phyloP scores from a whole-genome alignment of 1,140 invertebrate genomes.

The Mamestra configurata region DNA sequence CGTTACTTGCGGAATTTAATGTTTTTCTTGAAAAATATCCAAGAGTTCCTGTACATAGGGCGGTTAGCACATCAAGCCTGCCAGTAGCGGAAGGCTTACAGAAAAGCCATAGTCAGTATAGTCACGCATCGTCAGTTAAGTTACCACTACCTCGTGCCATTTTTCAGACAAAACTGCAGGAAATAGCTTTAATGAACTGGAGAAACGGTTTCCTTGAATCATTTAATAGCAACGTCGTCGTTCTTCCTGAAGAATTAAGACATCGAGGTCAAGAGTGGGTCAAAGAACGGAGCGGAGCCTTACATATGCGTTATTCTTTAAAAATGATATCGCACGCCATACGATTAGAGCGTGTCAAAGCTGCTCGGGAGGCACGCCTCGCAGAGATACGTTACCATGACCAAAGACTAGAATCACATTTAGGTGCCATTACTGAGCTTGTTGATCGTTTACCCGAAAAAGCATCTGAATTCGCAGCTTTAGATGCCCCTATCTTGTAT shows the following conservation, averaged over 20 bases:
- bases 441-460: conserved; percentile 65
- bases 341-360: conserved; percentile 70
- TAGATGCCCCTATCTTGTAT: conserved; percentile 74
- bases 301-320: conserved; percentile 73
- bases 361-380: conserved; percentile 66
- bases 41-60: conserved; percentile 46
- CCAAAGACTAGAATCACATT: conserved; percentile 68
- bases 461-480: conserved; percentile 62
- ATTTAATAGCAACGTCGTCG: conserved; percentile 66
- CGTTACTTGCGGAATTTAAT: conserved; percentile 71
- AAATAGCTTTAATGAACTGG: conserved; percentile 71
- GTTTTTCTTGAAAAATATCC: conserved; percentile 74
- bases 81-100: conserved; percentile 35
- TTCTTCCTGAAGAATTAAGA: conserved; percentile 66
- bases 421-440: conserved; percentile 71
- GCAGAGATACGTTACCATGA: conserved; percentile 71
- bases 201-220: conserved; percentile 77
- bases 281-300: conserved; percentile 61
- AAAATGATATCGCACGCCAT: conserved; percentile 73
- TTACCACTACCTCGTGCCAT: conserved; percentile 65
- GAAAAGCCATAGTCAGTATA: not conserved
- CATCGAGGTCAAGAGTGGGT: conserved; percentile 71
- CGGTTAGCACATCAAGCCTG: conserved; percentile 50
- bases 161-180: conserved; percentile 72
- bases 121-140: not conserved